phyloP scores from a whole-genome alignment of 2,888 invertebrate species.

The Agrochola lota region DNA sequence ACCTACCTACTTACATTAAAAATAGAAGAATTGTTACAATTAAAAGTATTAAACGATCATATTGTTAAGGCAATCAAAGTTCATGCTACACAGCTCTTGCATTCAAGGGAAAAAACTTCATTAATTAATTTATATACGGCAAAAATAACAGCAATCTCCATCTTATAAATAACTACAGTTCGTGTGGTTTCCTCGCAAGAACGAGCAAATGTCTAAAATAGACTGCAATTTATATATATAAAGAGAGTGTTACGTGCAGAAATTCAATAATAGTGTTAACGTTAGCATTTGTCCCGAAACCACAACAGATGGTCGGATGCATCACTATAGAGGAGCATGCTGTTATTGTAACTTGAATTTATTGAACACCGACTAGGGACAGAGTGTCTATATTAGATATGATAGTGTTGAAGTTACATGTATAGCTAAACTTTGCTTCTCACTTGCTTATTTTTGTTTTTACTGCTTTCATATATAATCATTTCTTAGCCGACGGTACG shows the following conservation, averaged over 20 bases:
- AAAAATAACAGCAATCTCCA: not conserved
- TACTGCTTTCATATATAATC: not conserved
- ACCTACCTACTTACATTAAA: not conserved
- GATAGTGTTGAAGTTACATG: not conserved
- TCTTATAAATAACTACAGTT: not conserved
- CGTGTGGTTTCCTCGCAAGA: not conserved
- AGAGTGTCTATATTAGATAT: not conserved
- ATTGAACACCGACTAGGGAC: constrained; percentile 1
- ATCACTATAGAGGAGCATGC: constrained; percentile 12
- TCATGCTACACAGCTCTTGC: not conserved
- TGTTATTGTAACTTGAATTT: not conserved
- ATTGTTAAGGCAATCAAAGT: not conserved
- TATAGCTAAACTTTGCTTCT: not conserved
- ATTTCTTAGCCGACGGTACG: not conserved
- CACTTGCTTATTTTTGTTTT: not conserved
- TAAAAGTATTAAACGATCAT: not conserved
- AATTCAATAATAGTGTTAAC: constrained; percentile 7
- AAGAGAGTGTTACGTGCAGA: not conserved
- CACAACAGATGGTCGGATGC: constrained; percentile 27
- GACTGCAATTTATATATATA: not conserved
- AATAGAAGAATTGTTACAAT: not conserved
- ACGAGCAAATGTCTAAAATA: not conserved
- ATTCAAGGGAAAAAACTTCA: not conserved
- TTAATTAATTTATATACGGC: not conserved
- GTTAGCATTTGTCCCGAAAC: constrained; percentile 20